Percentiles rank a stretch among this genome's conserved stretches.
These are phyloP conservation scores for Achatina immaculata DNA, from an alignment of 1,140 invertebrate genomes.

Conservation along the genomic window DNA sequence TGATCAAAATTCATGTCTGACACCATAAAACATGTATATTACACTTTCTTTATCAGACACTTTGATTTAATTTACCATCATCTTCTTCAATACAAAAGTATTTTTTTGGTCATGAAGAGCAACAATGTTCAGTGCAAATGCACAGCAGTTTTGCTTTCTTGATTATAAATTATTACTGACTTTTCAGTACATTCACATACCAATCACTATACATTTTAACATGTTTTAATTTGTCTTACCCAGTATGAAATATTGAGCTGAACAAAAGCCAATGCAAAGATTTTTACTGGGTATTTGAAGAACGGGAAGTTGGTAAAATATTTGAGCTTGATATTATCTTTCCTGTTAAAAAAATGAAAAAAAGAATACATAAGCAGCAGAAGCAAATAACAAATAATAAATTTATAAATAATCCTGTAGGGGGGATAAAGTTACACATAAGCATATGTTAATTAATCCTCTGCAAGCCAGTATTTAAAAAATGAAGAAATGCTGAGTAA, in stretches of 20 bases:
- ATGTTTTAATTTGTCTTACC: neutral
- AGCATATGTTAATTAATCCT: neutral
- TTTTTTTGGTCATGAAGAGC: no score
- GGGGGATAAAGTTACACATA: neutral
- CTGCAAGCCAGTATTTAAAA: neutral
- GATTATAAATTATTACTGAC: no score
- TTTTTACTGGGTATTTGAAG: constrained; percentile 36
- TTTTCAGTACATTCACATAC: no score
- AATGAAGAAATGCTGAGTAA: neutral
- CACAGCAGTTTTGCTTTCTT: no score
- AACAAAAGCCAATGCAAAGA: constrained; percentile 36
- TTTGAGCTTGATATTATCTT: neutral
- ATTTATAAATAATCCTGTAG: neutral
- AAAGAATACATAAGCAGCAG: neutral
- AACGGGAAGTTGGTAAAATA: constrained; percentile 22
- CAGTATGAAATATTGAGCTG: constrained; percentile 39
- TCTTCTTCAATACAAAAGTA: no score
- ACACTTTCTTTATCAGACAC: no score
- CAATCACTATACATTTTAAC: no score
- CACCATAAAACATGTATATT: no score
- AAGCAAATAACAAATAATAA: neutral
- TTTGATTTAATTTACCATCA: no score
- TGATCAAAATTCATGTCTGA: no score
- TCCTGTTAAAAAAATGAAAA: neutral
- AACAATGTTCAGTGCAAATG: no score